Base-by-base conservation (phyloP, 2,888 invertebrate genomes). In the Torymus texanus region DNA sequence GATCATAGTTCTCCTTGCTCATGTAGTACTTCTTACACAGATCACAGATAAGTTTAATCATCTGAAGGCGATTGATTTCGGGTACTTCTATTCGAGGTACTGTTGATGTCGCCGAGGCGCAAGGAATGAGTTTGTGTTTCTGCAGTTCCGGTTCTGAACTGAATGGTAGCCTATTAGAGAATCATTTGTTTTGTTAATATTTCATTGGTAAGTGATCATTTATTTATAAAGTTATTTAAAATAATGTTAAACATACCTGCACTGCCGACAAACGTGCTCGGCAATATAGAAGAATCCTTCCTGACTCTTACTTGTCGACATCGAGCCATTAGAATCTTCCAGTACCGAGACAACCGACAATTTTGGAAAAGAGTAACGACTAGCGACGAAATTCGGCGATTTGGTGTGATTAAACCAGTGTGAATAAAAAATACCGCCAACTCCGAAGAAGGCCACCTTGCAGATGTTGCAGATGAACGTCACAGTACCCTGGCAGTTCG, bases 381-480 rank as follows among this genome's bases (percentile, higher is more conserved):
- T 87, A 0, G 88, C 87, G 0, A 87, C 77, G 70, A 87, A 89
- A 18, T 82, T 84, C 0, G 84, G 70, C 62, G 88, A 83, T 24
- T 85, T 88, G 11, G 79, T 74, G 50, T 90, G 90, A 51, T 83
- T 84, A 14, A 82, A 83, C 87, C 89, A 89, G 63, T 90, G 90
- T 1, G 80, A 83, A 16, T 85, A 85, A 65, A 90, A 90, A 0
- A 87, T 72, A 0, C 80, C 78, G 0, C 89, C 89, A 16, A 86
- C 83, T 3, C 88, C 87, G 24, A 85, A 84, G 58, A 90, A 90
- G 0, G 88, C 81, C 0, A 90, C 85, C 24, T 87, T 86, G 51
- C 90, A 90, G 5, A 89, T 87, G 51, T 88, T 87, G 58, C 90
- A 90, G 1, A 86, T 81, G 53, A 88, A 87, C 0, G 84, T 84